A percentile compares a stretch with the other conserved stretches of the same genome.
These are phyloP conservation scores for Uropsilus gracilis DNA, from an alignment of 2,113 vertebrate species.

Conservation along the genomic window DNA sequence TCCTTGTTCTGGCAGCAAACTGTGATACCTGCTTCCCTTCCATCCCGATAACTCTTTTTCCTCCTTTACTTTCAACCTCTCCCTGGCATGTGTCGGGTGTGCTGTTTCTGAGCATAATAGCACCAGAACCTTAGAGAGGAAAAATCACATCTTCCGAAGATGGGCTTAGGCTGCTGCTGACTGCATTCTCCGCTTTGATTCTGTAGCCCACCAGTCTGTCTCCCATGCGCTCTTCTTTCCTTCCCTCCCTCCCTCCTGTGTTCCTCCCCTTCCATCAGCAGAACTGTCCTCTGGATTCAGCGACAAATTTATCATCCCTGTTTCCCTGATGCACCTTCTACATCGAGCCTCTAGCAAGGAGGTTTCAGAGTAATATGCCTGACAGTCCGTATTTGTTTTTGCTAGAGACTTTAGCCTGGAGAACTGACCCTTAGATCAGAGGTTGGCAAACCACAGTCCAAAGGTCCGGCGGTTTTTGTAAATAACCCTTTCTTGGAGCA, in stretches of 20 bases:
- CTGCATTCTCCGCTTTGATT: neutral
- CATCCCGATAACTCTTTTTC: neutral
- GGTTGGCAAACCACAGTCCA: too few relatives aligned
- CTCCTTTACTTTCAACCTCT: neutral
- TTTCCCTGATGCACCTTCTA: neutral
- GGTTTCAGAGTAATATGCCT: neutral
- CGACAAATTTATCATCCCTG: neutral
- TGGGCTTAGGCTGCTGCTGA: too few relatives aligned
- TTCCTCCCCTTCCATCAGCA: neutral
- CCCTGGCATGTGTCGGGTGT: neutral
- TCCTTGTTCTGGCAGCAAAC: neutral
- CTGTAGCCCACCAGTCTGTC: neutral
- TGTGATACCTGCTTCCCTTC: fast-evolving
- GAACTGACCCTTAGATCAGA: neutral
- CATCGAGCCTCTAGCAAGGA: neutral
- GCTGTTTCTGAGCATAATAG: neutral
- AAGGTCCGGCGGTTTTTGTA: neutral
- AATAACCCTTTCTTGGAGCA: neutral
- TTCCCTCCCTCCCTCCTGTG: neutral
- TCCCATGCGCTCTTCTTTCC: neutral
- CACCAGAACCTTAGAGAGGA: neutral
- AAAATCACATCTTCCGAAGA: neutral
- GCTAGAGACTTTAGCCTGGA: neutral
- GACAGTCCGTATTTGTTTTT: neutral
- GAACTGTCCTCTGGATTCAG: neutral